Percentiles rank a stretch among this genome's conserved stretches.
Conservation (phyloP, 2,888 invertebrate species). For the Euplagia quadripunctaria region DNA sequence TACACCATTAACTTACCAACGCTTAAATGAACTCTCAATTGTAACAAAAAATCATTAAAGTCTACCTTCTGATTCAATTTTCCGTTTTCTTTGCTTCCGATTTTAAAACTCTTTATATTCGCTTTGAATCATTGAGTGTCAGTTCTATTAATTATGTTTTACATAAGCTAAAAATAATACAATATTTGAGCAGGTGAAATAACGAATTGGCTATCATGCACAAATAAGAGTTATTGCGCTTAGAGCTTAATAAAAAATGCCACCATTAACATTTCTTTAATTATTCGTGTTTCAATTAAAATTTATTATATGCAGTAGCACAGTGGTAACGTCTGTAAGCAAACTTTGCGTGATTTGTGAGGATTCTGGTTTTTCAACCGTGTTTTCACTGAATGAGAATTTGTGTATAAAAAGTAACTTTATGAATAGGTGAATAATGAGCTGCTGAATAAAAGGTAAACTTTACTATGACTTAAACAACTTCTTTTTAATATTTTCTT, state of each 20-base stretch:
- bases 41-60: too few species aligned
- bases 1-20: background rate
- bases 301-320: background rate
- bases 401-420: background rate
- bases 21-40: background rate
- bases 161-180: background rate
- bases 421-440: background rate
- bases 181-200: background rate
- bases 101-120: too few species aligned
- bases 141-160: background rate
- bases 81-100: background rate
- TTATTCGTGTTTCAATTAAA: background rate
- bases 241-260: background rate
- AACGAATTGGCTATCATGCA: background rate
- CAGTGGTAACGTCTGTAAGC: background rate
- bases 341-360: slow-evolving; percentile 4
- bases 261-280: background rate
- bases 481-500: background rate
- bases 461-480: background rate
- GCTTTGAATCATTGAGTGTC: background rate
- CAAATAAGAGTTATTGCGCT: background rate
- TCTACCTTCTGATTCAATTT: background rate
- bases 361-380: slow-evolving; percentile 3
- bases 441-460: background rate
- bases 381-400: background rate